phyloP scores from a whole-genome alignment of 2,113 vertebrate genomes.

The Scalopus aquaticus region DNA sequence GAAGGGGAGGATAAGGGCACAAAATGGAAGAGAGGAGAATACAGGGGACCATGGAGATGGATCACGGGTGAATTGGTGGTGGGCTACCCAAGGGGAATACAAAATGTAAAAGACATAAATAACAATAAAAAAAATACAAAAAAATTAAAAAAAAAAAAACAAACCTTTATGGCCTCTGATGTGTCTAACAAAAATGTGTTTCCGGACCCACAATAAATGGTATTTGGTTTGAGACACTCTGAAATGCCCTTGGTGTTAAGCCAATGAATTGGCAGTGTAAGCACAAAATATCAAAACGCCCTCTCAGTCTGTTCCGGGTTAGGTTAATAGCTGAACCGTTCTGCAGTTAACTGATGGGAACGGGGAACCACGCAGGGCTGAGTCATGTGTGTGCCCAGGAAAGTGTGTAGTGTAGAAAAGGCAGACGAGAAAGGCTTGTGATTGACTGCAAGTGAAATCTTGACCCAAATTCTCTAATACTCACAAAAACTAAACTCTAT shows the following conservation, averaged over 20 bases:
- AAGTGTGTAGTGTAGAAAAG: neutral
- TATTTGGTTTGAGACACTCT: neutral
- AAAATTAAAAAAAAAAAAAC: too few relatives aligned
- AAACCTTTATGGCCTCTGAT: neutral
- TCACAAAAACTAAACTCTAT: neutral
- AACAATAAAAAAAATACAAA: too few relatives aligned
- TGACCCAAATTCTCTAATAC: neutral
- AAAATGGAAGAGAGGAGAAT: too few relatives aligned
- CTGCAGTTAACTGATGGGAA: neutral
- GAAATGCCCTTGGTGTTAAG: neutral
- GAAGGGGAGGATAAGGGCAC: too few relatives aligned
- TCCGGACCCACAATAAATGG: neutral
- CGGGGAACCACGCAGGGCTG: neutral
- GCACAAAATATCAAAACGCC: neutral
- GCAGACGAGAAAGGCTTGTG: neutral
- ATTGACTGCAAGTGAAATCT: conserved; percentile 1
- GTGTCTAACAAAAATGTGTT: neutral
- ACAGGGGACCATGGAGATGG: too few relatives aligned
- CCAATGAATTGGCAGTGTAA: neutral
- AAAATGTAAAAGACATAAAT: too few relatives aligned
- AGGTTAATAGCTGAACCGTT: neutral
- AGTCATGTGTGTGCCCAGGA: neutral
- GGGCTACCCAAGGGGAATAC: too few relatives aligned
- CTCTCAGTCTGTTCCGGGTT: neutral
- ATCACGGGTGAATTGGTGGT: too few relatives aligned